Conservation (phyloP, 1,140 invertebrate genomes). For the Colletes latitarsis region DNA sequence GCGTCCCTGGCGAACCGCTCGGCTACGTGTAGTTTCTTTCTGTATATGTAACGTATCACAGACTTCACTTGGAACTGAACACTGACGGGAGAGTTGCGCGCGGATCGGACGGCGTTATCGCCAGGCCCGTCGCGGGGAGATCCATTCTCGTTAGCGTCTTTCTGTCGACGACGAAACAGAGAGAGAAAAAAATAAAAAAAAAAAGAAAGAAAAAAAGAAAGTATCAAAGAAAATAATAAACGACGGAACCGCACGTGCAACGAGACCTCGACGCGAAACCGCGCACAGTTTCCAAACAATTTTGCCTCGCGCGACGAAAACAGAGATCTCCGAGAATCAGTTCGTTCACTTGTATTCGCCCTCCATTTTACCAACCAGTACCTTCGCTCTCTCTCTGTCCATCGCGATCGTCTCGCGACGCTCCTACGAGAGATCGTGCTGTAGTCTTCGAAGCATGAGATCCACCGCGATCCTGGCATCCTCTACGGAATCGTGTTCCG, state of each 20-base stretch:
- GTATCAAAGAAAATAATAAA: neutral
- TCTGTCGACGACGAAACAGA: too few species aligned
- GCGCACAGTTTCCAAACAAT: neutral
- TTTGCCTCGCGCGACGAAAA: neutral
- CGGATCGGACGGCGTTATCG: neutral
- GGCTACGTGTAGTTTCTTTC: neutral
- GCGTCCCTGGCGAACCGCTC: neutral
- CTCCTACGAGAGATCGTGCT: conserved; percentile 79
- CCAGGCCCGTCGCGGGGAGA: neutral
- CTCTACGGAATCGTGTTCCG: conserved; percentile 91
- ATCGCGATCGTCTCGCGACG: neutral
- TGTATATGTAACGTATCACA: conserved; percentile 67
- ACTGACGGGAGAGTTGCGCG: conserved; percentile 45
- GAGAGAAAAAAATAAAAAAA: neutral
- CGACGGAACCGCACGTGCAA: neutral
- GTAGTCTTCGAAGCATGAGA: conserved; percentile 88
- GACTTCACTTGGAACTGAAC: conserved; percentile 70
- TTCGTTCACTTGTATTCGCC: neutral
- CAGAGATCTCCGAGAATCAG: neutral
- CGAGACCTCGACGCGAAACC: neutral
- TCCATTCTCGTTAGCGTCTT: conserved; percentile 3
- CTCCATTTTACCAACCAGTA: neutral
- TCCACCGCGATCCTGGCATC: conserved; percentile 93
- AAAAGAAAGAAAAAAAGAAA: too few species aligned
- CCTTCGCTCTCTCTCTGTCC: conserved; percentile 10